Percentiles rank a stretch among this genome's conserved stretches.
phyloP scores from a whole-genome alignment of 2,113 vertebrate genomes.

The Beaufortia kweichowensis region DNA sequence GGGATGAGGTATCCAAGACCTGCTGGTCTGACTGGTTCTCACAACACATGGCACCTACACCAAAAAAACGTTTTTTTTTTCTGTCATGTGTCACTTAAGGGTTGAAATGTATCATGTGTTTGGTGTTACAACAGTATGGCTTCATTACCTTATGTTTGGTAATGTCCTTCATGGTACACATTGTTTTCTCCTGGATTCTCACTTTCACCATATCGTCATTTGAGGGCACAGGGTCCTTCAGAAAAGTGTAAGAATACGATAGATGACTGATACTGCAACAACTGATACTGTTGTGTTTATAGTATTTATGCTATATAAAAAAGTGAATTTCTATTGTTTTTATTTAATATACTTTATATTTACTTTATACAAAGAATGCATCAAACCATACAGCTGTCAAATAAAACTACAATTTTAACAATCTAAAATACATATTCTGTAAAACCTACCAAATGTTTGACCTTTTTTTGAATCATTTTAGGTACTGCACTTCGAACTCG shows the following conservation, averaged over 20 bases:
- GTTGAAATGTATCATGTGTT: too few relatives aligned
- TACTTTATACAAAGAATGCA: too few relatives aligned
- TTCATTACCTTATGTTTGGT: slow-evolving; percentile 62
- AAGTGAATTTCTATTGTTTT: too few relatives aligned
- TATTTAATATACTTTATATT: too few relatives aligned
- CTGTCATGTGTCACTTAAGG: neutral
- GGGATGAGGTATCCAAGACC: slow-evolving; percentile 52
- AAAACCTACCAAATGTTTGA: slow-evolving; percentile 48
- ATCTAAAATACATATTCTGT: neutral
- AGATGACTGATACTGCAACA: too few relatives aligned
- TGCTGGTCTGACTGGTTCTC: slow-evolving; percentile 48
- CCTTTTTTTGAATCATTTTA: slow-evolving; percentile 43
- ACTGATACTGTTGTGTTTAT: too few relatives aligned
- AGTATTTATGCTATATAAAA: too few relatives aligned
- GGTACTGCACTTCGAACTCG: slow-evolving; percentile 16
- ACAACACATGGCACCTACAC: slow-evolving; percentile 33
- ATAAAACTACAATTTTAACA: too few relatives aligned
- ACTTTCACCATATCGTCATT: slow-evolving; percentile 43
- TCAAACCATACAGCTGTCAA: too few relatives aligned
- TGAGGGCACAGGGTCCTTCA: slow-evolving; percentile 54
- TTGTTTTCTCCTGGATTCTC: slow-evolving; percentile 42
- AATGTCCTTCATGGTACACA: slow-evolving; percentile 20
- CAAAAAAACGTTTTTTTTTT: neutral
- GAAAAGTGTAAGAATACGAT: slow-evolving; percentile 22
- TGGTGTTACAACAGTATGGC: too few relatives aligned